Conservation (phyloP, 1,140 invertebrate species). For the Dreissena rostriformis region DNA sequence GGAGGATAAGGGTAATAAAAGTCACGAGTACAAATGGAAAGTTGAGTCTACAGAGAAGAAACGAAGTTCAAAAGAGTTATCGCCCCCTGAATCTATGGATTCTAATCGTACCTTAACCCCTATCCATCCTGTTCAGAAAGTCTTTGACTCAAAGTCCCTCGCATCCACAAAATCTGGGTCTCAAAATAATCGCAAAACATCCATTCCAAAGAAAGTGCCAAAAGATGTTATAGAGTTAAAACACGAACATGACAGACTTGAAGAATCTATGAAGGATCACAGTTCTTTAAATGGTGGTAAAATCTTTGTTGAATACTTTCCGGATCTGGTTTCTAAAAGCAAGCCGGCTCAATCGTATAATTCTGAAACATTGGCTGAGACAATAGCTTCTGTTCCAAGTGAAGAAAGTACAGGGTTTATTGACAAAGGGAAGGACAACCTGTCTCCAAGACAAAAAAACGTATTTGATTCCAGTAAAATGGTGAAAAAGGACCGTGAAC, state of each 20-base stretch:
- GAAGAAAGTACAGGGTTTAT: too few relatives aligned
- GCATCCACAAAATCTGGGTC: constrained; percentile 6
- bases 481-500: constrained; percentile 49
- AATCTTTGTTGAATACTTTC: too few relatives aligned
- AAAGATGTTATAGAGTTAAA: constrained; percentile 45
- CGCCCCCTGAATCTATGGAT: not conserved
- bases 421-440: constrained; percentile 32
- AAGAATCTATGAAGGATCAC: not conserved
- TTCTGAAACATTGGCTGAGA: too few relatives aligned
- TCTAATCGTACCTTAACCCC: constrained; percentile 25
- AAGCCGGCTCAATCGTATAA: too few relatives aligned
- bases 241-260: constrained; percentile 45
- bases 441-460: constrained; percentile 58
- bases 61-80: constrained; percentile 2
- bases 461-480: constrained; percentile 67
- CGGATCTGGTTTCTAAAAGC: too few relatives aligned
- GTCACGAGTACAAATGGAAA: not conserved
- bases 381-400: too few relatives aligned
- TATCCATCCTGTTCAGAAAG: constrained; percentile 27
- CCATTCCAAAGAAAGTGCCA: constrained; percentile 26
- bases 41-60: not conserved
- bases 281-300: too few relatives aligned
- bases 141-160: constrained; percentile 51
- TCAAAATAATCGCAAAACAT: constrained; percentile 9
- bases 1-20: not conserved